Conservation (phyloP, 2,113 vertebrate species). For the Paratilapia polleni region DNA sequence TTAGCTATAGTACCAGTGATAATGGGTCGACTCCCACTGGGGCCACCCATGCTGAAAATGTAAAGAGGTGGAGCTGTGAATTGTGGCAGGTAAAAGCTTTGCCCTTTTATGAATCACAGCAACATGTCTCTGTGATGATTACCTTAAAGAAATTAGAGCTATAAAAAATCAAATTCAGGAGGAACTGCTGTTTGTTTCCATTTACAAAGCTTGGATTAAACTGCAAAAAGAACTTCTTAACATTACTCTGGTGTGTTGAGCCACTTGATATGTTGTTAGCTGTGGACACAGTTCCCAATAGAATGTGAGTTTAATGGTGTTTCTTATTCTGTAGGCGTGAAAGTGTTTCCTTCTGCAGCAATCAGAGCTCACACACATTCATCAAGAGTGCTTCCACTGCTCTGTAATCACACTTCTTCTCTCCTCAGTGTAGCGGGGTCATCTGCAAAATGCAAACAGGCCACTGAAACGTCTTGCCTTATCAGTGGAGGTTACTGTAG, state of each 20-base stretch:
- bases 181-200: neutral
- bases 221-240: neutral
- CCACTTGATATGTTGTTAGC: neutral
- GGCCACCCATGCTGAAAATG: neutral
- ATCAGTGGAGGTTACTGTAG: constrained; percentile 19
- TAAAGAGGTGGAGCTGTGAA: neutral
- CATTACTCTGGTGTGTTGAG: neutral
- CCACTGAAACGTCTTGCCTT: neutral
- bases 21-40: neutral
- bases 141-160: neutral
- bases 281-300: neutral
- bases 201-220: neutral
- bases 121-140: neutral
- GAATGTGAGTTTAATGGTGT: neutral
- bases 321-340: neutral
- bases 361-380: constrained; percentile 20
- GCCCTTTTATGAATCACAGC: neutral
- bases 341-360: constrained; percentile 7
- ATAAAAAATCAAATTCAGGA: neutral
- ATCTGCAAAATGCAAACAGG: neutral
- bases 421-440: constrained; percentile 8
- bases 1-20: neutral
- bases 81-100: neutral
- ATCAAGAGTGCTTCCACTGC: neutral
- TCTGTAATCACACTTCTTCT: constrained; percentile 3